Evolutionary conservation across 2,113 vertebrate species (phyloP).

Genomic region (Nerophis lumbriciformis): DNA sequence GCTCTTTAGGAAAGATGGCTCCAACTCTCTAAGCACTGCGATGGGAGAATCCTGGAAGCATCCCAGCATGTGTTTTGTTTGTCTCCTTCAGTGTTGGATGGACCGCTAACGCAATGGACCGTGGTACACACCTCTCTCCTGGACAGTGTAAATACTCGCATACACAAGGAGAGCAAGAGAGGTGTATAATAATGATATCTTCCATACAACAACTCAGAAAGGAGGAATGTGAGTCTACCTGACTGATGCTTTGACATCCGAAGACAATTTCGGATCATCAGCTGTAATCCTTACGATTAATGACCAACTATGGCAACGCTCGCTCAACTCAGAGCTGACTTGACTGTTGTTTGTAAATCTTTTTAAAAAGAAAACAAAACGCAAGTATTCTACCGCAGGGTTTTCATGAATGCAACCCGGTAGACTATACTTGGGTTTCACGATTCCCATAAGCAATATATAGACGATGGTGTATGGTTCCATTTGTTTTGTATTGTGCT

Average conservation of each 20-base stretch:
- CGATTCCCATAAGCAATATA: slow-evolving; percentile 70
- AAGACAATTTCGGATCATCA: slow-evolving; percentile 48
- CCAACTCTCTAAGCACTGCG: neutral
- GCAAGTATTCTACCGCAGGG: slow-evolving; percentile 67
- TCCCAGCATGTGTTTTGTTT: slow-evolving; percentile 9
- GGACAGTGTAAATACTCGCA: slow-evolving; percentile 41
- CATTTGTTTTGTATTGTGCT: slow-evolving; percentile 63
- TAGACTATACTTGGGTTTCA: slow-evolving; percentile 67
- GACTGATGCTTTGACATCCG: slow-evolving; percentile 38
- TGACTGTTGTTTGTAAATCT: slow-evolving; percentile 66
- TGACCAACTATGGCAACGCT: slow-evolving; percentile 48
- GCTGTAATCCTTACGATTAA: slow-evolving; percentile 50
- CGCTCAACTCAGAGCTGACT: slow-evolving; percentile 46
- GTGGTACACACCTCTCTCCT: slow-evolving; percentile 24
- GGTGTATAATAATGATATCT: slow-evolving; percentile 39
- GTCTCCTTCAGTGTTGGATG: slow-evolving; percentile 20
- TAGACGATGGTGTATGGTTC: slow-evolving; percentile 57
- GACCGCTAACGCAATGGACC: slow-evolving; percentile 16
- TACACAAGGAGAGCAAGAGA: slow-evolving; percentile 15
- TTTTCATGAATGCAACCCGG: slow-evolving; percentile 64
- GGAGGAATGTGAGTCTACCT: slow-evolving; percentile 57
- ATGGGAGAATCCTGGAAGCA: slow-evolving; percentile 14
- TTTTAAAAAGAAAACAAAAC: slow-evolving; percentile 43
- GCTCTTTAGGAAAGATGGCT: slow-evolving; percentile 18
- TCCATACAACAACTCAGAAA: slow-evolving; percentile 32